Base-by-base conservation (phyloP, 2,888 invertebrate genomes). In the Pterostichus madidus region DNA sequence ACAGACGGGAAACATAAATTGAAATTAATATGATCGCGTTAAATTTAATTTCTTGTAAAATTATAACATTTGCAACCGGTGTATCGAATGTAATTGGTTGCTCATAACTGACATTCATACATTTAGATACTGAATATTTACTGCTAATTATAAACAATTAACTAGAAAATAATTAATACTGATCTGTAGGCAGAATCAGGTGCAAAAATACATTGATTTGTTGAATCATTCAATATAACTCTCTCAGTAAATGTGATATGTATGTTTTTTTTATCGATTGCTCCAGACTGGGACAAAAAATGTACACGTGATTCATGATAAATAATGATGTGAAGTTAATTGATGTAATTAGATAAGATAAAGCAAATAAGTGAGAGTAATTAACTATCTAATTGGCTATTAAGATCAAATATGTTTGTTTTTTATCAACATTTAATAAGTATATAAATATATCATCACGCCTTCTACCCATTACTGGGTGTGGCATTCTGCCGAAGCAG, bases 71-170 rank as follows among this genome's bases (percentile, higher is more conserved):
- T 24, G 8, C 35, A 52, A 32, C 10, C 13, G 24, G 75, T 52
- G 75, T 75, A 75, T 31, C 52, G 53, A 75, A 75, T 52, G 75
- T 75, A 75, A 75, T 75, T 75, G 31, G 49, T 52, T 24, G 24
- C 24, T 75, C 49, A 53, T 11, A 75, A 75, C 32, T 52, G 75
- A 31, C 75, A 31, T 31, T 31, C 52, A 75, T 31, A 75, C 49
- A 17, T 71, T 71, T 39, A 39, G 13, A 15, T 64, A 13, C 39
- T 24, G 44, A 71, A 71, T 71, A 71, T 71, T 71, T 71, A 71
- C 32, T 75, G 35, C 75, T 75, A 75, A 75, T 75, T 75, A 75
- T 49, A 75, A 75, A 75, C 75, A 52, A 75, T 75, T 75, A 52
- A 52, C n/a, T 31, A 4, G 53, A 75, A 75, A 32, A 75, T 75